Percentiles rank a stretch among this genome's conserved stretches.
These are phyloP conservation scores for Coracias cyanogaster DNA, from an alignment of 2,797 vertebrate species.

Conservation along the genomic window DNA sequence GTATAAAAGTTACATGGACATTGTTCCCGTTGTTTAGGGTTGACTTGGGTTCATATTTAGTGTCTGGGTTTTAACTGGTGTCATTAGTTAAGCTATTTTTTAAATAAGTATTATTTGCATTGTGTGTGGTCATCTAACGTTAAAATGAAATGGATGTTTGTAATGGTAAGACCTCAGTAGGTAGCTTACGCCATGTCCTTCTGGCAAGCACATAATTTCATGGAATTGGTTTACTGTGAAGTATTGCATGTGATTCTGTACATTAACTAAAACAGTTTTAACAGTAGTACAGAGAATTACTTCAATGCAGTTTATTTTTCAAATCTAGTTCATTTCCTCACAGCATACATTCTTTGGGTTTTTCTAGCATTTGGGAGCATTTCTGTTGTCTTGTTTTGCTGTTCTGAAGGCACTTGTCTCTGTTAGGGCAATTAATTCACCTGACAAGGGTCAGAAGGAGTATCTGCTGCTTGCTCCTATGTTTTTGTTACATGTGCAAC, in stretches of 20 bases:
- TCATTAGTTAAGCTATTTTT: background rate
- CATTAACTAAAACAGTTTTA: background rate
- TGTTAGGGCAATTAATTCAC: conserved; percentile 36
- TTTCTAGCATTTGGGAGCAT: background rate
- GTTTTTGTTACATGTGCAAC: conserved; percentile 36
- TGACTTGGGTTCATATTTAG: conserved; percentile 42
- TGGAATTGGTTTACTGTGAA: background rate
- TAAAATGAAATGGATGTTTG: background rate
- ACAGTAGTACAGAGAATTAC: background rate
- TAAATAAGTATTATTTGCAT: background rate
- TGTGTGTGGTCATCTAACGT: background rate
- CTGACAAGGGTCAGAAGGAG: conserved; percentile 19
- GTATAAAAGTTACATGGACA: background rate
- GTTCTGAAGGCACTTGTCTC: conserved; percentile 13
- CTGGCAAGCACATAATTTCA: background rate
- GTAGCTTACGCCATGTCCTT: background rate
- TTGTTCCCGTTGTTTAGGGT: conserved; percentile 33
- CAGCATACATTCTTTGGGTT: background rate
- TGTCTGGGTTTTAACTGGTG: conserved; percentile 40
- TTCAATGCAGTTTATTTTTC: background rate
- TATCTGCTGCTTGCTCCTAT: background rate
- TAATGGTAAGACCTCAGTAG: background rate
- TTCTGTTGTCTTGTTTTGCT: conserved; percentile 2
- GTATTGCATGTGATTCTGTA: background rate
- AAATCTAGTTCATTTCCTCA: background rate